These are phyloP conservation scores for Pocillopora meandrina DNA, from an alignment of 92 coral and sea anemone species.

Conservation along the genomic window DNA sequence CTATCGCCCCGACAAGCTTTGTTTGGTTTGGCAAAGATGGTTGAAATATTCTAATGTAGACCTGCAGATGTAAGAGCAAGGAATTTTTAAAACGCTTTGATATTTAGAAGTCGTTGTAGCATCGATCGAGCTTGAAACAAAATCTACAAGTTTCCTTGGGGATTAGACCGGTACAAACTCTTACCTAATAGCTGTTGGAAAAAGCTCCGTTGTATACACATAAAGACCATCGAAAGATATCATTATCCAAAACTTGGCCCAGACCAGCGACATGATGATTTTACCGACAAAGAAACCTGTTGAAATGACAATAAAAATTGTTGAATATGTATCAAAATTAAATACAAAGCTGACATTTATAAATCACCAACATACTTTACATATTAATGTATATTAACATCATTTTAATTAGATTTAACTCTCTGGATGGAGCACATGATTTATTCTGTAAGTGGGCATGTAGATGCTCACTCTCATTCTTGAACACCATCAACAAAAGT, in stretches of 20 bases:
- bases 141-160: not conserved
- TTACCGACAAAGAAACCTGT: slow-evolving; percentile 42
- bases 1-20: too few species aligned
- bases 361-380: too few species aligned
- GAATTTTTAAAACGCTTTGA: too few species aligned
- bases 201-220: slow-evolving; percentile 46
- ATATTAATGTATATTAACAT: too few species aligned
- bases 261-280: slow-evolving; percentile 34
- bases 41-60: too few species aligned
- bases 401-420: not conserved
- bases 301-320: not conserved
- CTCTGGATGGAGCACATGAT: not conserved
- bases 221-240: slow-evolving; percentile 49
- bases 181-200: slow-evolving; percentile 57
- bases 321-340: too few species aligned
- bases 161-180: not conserved
- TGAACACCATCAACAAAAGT: not conserved
- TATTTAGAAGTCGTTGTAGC: too few species aligned
- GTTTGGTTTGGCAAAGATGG: too few species aligned
- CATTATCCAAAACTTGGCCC: slow-evolving; percentile 60
- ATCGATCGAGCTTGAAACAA: not conserved
- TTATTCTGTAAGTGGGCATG: not conserved
- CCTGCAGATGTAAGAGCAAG: too few species aligned
- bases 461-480: too few species aligned
- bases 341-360: too few species aligned